Conservation (phyloP, 2,797 vertebrate species). For the Clarias fuscus region DNA sequence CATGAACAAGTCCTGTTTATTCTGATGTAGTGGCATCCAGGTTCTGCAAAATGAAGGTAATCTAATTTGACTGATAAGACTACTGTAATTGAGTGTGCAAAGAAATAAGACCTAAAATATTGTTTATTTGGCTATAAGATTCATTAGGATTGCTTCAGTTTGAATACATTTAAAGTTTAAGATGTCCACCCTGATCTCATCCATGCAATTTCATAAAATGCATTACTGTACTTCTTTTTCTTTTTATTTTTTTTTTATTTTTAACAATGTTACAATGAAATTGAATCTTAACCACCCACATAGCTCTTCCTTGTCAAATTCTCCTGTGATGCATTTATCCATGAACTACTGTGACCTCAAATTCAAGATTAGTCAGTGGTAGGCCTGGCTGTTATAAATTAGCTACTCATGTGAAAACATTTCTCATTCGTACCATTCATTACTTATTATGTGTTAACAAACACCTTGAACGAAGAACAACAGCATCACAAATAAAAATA, state of each 20-base stretch:
- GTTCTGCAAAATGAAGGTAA: neutral
- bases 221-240: neutral
- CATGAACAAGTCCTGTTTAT: neutral
- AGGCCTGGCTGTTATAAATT: neutral
- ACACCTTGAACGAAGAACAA: neutral
- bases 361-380: neutral
- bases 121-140: neutral
- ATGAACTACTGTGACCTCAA: neutral
- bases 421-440: neutral
- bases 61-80: neutral
- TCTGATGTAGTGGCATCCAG: neutral
- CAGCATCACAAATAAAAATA: neutral
- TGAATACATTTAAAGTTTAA: neutral
- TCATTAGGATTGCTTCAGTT: neutral
- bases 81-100: neutral
- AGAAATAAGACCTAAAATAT: neutral
- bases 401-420: neutral
- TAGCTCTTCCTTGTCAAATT: neutral
- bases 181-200: neutral
- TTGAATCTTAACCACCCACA: neutral
- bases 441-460: neutral
- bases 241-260: neutral
- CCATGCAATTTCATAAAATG: neutral
- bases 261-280: neutral
- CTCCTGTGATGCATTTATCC: neutral